These are phyloP conservation scores for Mayetiola destructor DNA, from an alignment of 2,888 invertebrate species.

Conservation along the genomic window DNA sequence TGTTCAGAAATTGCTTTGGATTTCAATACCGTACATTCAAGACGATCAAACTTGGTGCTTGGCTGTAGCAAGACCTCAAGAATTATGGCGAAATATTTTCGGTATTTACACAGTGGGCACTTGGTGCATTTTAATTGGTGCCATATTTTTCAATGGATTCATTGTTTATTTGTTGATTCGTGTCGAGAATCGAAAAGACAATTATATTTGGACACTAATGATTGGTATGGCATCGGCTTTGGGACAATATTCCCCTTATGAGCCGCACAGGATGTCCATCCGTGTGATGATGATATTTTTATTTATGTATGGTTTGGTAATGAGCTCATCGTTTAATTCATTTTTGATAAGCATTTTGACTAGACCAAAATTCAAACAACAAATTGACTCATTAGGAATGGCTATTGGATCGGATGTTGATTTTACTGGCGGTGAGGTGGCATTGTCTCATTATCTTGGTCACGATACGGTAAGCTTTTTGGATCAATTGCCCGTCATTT, in stretches of 20 bases:
- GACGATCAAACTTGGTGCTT: conserved; percentile 35
- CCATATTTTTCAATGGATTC: neutral
- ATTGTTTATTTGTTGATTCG: conserved; percentile 8
- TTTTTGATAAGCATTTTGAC: conserved; percentile 30
- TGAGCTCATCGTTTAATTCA: conserved; percentile 30
- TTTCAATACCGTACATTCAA: conserved; percentile 30
- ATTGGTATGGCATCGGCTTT: neutral
- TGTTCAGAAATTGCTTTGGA: conserved; percentile 27
- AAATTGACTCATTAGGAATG: conserved; percentile 26
- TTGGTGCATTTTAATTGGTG: neutral
- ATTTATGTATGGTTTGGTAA: conserved; percentile 23
- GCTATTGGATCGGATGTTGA: conserved; percentile 26
- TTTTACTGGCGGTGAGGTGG: conserved; percentile 28
- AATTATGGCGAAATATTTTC: conserved; percentile 28
- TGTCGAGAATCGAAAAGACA: neutral
- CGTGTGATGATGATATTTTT: conserved; percentile 17
- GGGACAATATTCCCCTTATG: conserved; percentile 15
- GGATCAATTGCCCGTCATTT: too few relatives aligned
- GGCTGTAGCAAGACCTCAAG: conserved; percentile 25
- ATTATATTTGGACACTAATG: conserved; percentile 9
- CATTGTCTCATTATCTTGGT: conserved; percentile 28
- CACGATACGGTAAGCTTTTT: conserved; percentile 25
- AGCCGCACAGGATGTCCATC: conserved; percentile 2
- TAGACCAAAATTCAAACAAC: conserved; percentile 26
- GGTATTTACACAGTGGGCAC: neutral